Conservation (phyloP, 2,113 vertebrate species). For the Onychostruthus taczanowskii region DNA sequence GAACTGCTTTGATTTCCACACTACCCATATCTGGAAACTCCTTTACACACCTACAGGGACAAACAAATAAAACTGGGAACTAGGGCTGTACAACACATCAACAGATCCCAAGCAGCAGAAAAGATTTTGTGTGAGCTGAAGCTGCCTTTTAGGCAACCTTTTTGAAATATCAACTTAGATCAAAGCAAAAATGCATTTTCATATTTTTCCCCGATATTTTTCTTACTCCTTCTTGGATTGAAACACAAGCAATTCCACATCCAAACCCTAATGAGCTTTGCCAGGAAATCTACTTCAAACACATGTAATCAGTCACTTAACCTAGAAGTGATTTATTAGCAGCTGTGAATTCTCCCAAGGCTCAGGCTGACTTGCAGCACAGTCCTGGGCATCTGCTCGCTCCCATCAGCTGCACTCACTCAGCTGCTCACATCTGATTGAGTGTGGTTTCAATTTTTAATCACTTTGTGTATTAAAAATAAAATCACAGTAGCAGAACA, state of each 20-base stretch:
- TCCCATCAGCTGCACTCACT: neutral
- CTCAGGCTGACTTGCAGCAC: neutral
- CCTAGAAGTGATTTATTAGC: slow-evolving; percentile 4
- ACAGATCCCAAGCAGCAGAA: neutral
- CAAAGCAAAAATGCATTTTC: neutral
- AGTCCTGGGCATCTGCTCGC: neutral
- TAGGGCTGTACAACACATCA: neutral
- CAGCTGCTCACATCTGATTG: slow-evolving; percentile 7
- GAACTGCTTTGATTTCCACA: neutral
- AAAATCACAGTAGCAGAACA: slow-evolving; percentile 34
- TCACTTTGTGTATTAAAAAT: slow-evolving; percentile 8
- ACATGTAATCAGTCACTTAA: slow-evolving; percentile 1
- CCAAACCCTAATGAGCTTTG: neutral
- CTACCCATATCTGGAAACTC: neutral
- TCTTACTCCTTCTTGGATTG: neutral
- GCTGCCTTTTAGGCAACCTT: neutral
- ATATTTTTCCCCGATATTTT: neutral
- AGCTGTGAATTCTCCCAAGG: neutral
- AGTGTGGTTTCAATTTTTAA: slow-evolving; percentile 49
- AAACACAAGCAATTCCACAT: neutral
- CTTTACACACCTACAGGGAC: neutral
- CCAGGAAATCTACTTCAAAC: neutral
- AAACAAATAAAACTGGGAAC: neutral
- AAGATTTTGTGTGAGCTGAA: neutral
- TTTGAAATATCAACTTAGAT: neutral